These are phyloP conservation scores for Bettongia penicillata DNA, from an alignment of 2,113 vertebrate genomes.

Conservation along the genomic window DNA sequence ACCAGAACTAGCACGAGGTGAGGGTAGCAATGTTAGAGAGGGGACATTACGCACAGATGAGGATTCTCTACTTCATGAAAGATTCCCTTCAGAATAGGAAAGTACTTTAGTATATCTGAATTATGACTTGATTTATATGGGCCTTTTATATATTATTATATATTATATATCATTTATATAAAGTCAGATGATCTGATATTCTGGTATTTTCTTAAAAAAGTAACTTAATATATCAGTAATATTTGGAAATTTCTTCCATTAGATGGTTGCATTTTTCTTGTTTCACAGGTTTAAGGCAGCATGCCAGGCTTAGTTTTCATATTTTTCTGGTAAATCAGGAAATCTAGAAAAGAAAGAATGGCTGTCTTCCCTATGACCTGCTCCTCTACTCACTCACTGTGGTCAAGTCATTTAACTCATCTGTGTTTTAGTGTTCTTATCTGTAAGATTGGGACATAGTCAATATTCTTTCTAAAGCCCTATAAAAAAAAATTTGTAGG, in stretches of 20 bases:
- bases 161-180: not conserved
- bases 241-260: not conserved
- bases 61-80: not conserved
- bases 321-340: not conserved
- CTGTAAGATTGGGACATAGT: not conserved
- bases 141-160: too few relatives aligned
- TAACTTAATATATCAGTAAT: not conserved
- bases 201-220: not conserved
- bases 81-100: not conserved
- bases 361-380: not conserved
- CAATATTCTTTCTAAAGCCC: too few relatives aligned
- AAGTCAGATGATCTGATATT: not conserved
- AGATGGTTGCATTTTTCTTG: not conserved
- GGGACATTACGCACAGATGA: not conserved
- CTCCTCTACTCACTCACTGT: not conserved
- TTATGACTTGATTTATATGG: not conserved
- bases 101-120: not conserved
- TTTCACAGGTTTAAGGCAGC: not conserved
- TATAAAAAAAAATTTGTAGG: not conserved
- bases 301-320: not conserved
- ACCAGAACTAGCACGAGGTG: too few relatives aligned
- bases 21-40: not conserved
- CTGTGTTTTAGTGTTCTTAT: not conserved
- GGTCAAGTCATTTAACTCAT: not conserved
- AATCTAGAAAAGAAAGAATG: not conserved